phyloP scores from a whole-genome alignment of 2,113 vertebrate genomes.

The Thoracochromis brauschi region DNA sequence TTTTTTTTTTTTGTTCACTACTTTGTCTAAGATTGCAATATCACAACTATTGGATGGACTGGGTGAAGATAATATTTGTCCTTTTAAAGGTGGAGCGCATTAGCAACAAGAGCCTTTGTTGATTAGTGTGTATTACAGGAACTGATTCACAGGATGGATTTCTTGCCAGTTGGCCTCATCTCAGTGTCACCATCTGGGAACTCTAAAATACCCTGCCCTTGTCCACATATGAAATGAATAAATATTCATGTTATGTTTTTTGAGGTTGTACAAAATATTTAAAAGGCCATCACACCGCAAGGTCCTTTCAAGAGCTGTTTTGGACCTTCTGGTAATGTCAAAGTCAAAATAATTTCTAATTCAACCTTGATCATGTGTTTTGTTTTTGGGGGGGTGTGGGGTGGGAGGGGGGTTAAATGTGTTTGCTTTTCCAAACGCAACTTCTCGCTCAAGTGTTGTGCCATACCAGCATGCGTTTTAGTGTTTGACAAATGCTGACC shows the following conservation, averaged over 20 bases:
- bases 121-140: background rate
- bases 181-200: background rate
- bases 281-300: background rate
- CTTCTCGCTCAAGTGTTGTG: background rate
- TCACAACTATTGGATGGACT: background rate
- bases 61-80: background rate
- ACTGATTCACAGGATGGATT: background rate
- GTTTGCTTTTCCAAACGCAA: background rate
- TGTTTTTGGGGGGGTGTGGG: background rate
- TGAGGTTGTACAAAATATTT: background rate
- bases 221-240: background rate
- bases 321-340: background rate
- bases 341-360: background rate
- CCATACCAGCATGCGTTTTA: background rate
- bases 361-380: background rate
- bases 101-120: background rate
- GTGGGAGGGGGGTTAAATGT: background rate
- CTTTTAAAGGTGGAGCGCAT: background rate
- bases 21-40: background rate
- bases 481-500: background rate
- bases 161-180: background rate
- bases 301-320: background rate
- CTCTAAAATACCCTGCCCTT: background rate
- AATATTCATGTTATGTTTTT: background rate
- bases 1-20: accelerated